A percentile compares a stretch with the other conserved stretches of the same genome.
phyloP scores from a whole-genome alignment of 2,113 vertebrate species.

The Ploceus nigricollis region DNA sequence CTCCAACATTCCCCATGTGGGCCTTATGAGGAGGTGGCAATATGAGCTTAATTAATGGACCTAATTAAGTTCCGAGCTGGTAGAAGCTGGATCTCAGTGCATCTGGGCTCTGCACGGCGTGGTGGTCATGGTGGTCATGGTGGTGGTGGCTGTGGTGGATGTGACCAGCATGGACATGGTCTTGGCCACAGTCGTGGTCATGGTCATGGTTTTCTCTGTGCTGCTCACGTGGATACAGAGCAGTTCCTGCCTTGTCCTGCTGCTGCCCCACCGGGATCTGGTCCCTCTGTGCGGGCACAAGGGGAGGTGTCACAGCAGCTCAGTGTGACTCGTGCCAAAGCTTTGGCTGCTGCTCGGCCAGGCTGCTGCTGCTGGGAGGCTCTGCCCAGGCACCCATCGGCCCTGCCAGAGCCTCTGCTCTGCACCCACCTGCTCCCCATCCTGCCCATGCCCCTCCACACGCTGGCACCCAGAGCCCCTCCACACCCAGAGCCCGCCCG shows the following conservation, averaged over 20 bases:
- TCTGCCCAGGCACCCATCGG: not conserved
- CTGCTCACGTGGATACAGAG: not conserved
- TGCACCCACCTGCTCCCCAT: not conserved
- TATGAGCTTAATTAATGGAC: not conserved
- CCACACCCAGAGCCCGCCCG: not conserved
- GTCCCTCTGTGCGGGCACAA: fast-evolving
- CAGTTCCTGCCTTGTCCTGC: not conserved
- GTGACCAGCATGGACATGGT: fast-evolving
- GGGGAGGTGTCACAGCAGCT: not conserved
- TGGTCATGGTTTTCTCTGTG: not conserved
- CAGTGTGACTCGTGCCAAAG: fast-evolving
- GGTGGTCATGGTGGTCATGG: not conserved
- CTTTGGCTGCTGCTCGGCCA: not conserved
- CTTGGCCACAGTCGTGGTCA: fast-evolving
- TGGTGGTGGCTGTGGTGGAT: not conserved
- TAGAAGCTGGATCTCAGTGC: not conserved
- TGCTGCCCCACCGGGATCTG: fast-evolving
- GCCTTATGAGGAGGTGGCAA: not conserved
- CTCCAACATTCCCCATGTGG: not conserved
- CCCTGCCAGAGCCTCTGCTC: not conserved
- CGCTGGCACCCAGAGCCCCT: not conserved
- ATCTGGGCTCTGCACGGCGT: not conserved
- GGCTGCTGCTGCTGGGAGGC: not conserved
- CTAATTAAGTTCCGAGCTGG: not conserved
- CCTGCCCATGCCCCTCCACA: not conserved